These are phyloP conservation scores for Trogon melanurus DNA, from an alignment of 2,113 vertebrate species.

Conservation along the genomic window DNA sequence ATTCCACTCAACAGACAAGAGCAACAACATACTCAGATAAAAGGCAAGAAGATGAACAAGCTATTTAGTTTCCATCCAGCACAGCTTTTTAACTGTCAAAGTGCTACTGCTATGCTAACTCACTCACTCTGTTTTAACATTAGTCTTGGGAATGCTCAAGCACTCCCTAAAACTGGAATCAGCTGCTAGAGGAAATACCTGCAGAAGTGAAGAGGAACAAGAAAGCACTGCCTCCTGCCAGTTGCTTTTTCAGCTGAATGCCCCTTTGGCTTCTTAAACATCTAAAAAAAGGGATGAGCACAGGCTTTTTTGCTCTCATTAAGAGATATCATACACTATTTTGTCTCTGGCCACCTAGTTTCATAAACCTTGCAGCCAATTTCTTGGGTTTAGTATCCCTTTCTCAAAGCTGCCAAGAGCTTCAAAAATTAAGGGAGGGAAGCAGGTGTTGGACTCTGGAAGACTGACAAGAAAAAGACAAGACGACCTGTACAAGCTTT, in stretches of 20 bases:
- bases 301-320: neutral
- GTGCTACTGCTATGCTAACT: neutral
- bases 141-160: neutral
- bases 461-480: neutral
- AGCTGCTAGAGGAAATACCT: neutral
- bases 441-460: neutral
- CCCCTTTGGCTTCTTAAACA: neutral
- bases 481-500: neutral
- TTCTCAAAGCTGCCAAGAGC: neutral
- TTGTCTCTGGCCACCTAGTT: neutral
- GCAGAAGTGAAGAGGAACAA: neutral
- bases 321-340: neutral
- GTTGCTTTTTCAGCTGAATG: neutral
- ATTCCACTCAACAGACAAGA: neutral
- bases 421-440: neutral
- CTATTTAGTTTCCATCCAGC: neutral
- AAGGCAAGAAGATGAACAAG: neutral
- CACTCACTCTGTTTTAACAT: neutral
- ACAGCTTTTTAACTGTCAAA: neutral
- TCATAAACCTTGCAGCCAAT: neutral
- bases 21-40: neutral
- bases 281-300: neutral
- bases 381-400: neutral
- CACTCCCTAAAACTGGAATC: neutral
- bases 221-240: neutral